These are phyloP conservation scores for Lamellibrachia luymesi DNA, from an alignment of 1,140 invertebrate species.

Conservation along the genomic window DNA sequence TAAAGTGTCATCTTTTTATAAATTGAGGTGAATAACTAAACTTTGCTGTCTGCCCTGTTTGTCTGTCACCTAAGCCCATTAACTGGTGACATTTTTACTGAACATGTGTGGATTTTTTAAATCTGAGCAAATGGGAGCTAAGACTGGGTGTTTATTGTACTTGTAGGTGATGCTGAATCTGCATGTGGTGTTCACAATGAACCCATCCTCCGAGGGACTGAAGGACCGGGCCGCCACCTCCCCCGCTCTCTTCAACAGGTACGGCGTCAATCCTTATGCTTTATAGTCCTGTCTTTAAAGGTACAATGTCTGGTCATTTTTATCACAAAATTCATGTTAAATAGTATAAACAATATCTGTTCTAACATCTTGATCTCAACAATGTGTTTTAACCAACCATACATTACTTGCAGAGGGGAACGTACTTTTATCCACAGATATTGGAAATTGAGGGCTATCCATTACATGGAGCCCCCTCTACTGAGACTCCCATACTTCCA, in stretches of 20 bases:
- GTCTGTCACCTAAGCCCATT: neutral
- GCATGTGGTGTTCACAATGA: constrained; percentile 99
- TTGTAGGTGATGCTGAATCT: constrained; percentile 95
- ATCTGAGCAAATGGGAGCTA: neutral
- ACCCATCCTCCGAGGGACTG: constrained; percentile 95
- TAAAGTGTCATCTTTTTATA: no score
- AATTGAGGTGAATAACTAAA: neutral
- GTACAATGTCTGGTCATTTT: no score
- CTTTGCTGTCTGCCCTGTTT: neutral
- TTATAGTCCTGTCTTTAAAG: neutral
- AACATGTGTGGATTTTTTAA: neutral
- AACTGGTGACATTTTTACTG: neutral
- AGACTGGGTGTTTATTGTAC: neutral
- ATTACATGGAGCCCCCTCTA: no score
- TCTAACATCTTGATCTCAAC: no score
- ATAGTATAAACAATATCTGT: no score
- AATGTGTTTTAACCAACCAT: no score
- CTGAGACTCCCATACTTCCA: no score
- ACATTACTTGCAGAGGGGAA: no score
- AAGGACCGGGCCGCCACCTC: constrained; percentile 98
- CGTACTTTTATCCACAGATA: no score
- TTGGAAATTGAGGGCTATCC: no score
- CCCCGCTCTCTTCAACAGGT: constrained; percentile 95
- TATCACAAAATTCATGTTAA: no score
- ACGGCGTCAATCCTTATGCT: neutral